Evolutionary conservation across 92 coral and sea anemone species (phyloP), one percentile per base, ranked within the genome.

Genomic region (Bergia sp.): DNA sequence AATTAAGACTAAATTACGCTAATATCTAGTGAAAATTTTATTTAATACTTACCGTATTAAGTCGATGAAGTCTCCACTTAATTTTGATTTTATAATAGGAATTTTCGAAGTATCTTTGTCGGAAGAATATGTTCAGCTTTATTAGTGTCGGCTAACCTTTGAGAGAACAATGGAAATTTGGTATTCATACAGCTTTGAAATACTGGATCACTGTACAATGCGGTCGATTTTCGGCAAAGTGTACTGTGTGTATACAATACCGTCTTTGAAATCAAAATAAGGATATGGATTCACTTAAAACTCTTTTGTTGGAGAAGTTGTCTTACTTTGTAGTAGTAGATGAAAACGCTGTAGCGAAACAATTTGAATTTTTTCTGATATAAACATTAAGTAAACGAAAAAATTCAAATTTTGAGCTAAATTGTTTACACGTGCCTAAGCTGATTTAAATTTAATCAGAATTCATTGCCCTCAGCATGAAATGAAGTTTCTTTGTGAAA

Each of bases 391-490:
- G 61, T 43, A 84, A 84, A 84, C 75, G 42, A 66, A 39, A 10
- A 82, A 69, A 43, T 69, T 83, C 43, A 67, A 23, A 77, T 77
- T 61, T 79, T 79, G 82, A 50, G 18, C 58, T 71, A 20, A 29
- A 15, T n/a, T 84, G 87, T 84, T 84, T 69, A 84, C 65, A 84
- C 65, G 43, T 69, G 78, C 64, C 78, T 43, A 12, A 71, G 69
- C 69, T 21, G 47, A 84, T 84, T 84, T 84, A 45, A 69, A 43
- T 69, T 71, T 71, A 84, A 84, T 84, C 78, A 29, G 29, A 47
- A 45, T 69, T 84, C 75, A 84, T 84, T 84, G 45, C 77, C 53
- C 87, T 42, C 87, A 84, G 78, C 79, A 23, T 71, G 87, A 84
- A 83, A 84, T 43, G 87, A 69, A 84, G 77, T 84, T 44, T 82